Percentiles rank a stretch among this genome's conserved stretches.
Evolutionary conservation across 2,888 invertebrate genomes (phyloP).

Genomic region (Ptychoptera albimana): DNA sequence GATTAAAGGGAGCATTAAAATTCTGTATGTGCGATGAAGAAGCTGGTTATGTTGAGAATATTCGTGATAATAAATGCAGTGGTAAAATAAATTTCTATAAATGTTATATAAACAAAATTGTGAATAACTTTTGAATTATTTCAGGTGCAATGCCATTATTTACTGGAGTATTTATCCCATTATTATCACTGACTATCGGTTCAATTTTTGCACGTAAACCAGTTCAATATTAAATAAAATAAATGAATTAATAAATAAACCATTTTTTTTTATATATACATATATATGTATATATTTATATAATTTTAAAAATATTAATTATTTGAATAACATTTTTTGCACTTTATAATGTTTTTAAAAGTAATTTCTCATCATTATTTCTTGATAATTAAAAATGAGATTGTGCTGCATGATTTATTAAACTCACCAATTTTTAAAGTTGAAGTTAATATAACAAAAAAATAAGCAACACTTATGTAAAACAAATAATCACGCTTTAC

Average conservation of each 20-base stretch:
- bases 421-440: not conserved
- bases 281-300: too few species aligned
- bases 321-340: too few species aligned
- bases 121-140: not conserved
- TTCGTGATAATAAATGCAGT: slow-evolving; percentile 40
- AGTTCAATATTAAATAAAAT: not conserved
- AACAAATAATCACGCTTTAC: too few species aligned
- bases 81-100: slow-evolving; percentile 27
- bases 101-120: too few species aligned
- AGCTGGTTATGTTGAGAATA: slow-evolving; percentile 44
- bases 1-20: slow-evolving; percentile 29
- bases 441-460: not conserved
- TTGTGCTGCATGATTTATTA: not conserved
- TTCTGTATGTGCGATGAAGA: slow-evolving; percentile 43
- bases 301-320: not conserved
- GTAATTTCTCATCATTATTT: too few species aligned
- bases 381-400: too few species aligned
- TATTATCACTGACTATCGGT: not conserved
- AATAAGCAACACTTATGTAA: too few species aligned
- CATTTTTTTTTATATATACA: too few species aligned
- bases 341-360: too few species aligned
- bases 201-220: not conserved
- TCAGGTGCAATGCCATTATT: not conserved
- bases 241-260: not conserved
- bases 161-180: not conserved